Base-by-base conservation (phyloP, 2,797 vertebrate genomes). In the Ceryle rudis region DNA sequence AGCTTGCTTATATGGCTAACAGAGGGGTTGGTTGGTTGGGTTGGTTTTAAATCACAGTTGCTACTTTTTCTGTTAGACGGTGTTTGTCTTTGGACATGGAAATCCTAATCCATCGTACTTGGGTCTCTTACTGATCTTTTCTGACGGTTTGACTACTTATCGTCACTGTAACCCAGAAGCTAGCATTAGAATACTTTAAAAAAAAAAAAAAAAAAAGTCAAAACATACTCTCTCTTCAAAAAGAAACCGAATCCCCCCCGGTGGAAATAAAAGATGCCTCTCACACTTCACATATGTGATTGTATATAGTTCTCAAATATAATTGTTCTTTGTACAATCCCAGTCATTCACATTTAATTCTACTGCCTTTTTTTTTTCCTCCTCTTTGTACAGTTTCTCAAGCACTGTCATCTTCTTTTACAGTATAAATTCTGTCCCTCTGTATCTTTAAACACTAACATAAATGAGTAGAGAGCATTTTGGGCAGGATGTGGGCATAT, bases 401-500 rank as follows among this genome's bases (percentile, higher is more conserved):
- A 78, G 73, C 6, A 14, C 26, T 42, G 18, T 9, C 39, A 77
- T 35, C 19, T 20, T 62, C 49, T 86, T 86, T 65, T 73, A 9
- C n/a, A 10, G 47, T 52, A 37, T 6, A 84, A 60, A 66, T 78
- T 73, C 54, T 57, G 42, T 5, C 14, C 39, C 14, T 47, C 37
- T 11, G 1, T 57, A 19, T 51, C 29, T 91, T 91, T 52, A 81
- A 81, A 65, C 18, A 52, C 3, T 3, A 75, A 66, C 18, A 72
- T 28, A 61, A 82, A 71, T 6, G 51, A 86, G 13, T 66, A 86
- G 79, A 77, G 11, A 51, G n/a, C 54, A 71, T 72, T 87, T 14
- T 12, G 12, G 5, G 6, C 13, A 5, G 4, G 1, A n/a, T 3
- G 4, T 7, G 18, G 8, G 11, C 12, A 2, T 49, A 28, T 58